Percentiles rank a stretch among this genome's conserved stretches.
These are phyloP conservation scores for Meleagris gallopavo DNA, from an alignment of 2,113 vertebrate genomes.

Conservation along the genomic window DNA sequence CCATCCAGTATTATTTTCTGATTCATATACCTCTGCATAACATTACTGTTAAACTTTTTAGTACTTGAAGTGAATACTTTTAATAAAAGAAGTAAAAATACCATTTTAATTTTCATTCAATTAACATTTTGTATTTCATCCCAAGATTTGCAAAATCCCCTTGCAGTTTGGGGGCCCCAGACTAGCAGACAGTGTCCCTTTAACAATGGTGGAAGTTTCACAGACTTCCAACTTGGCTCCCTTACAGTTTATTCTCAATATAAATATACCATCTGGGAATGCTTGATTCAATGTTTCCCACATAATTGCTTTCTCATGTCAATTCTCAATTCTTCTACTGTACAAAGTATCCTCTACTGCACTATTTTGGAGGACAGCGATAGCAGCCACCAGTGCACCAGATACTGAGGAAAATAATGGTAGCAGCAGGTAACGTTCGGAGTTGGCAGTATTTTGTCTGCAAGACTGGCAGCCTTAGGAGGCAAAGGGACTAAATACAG, in stretches of 20 bases:
- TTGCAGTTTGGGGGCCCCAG: not conserved
- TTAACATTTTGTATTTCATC: not conserved
- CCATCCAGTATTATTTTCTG: not conserved
- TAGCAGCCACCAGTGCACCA: not conserved
- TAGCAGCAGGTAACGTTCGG: not conserved
- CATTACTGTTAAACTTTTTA: not conserved
- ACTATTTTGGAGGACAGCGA: not conserved
- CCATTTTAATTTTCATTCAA: not conserved
- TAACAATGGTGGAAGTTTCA: conserved; percentile 61
- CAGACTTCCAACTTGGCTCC: conserved; percentile 62
- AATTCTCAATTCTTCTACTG: conserved; percentile 26
- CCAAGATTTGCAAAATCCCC: not conserved
- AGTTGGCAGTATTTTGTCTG: not conserved
- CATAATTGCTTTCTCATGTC: conserved; percentile 72
- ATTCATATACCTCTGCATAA: not conserved
- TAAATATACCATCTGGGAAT: conserved; percentile 74
- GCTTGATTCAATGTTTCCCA: conserved; percentile 60
- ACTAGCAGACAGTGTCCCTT: conserved; percentile 38
- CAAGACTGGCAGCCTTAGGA: not conserved
- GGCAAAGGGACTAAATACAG: not conserved
- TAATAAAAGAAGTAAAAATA: not conserved
- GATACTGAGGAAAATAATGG: not conserved
- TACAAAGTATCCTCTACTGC: conserved; percentile 6
- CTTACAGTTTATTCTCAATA: conserved; percentile 57
- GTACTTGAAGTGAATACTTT: not conserved